phyloP scores from a whole-genome alignment of 30 jellyfish, hydroid and myxozoan species.

The Aurelia aurita complex sp. Pacific region DNA sequence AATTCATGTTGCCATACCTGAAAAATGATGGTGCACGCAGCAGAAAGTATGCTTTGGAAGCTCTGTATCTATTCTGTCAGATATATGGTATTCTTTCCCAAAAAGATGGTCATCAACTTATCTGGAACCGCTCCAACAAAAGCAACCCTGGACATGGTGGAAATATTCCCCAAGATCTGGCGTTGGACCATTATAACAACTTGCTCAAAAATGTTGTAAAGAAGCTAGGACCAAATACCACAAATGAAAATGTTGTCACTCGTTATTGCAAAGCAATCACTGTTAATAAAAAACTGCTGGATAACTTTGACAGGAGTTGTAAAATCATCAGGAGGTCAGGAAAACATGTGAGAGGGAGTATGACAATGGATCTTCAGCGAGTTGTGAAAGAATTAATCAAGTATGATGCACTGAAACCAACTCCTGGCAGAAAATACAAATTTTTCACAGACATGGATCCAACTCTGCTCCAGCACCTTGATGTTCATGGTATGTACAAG shows the following conservation, averaged over 20 bases:
- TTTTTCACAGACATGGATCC: background rate
- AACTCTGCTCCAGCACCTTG: slow-evolving; percentile 8
- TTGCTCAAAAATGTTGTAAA: slow-evolving; percentile 13
- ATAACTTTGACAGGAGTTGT: slow-evolving; percentile 20
- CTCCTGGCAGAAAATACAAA: background rate
- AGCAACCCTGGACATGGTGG: slow-evolving; percentile 41
- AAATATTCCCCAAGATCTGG: slow-evolving; percentile 52
- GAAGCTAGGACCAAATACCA: slow-evolving; percentile 37
- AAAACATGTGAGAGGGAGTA: slow-evolving; percentile 4
- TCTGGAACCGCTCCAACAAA: slow-evolving; percentile 47
- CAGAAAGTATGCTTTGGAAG: slow-evolving; percentile 52
- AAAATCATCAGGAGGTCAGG: slow-evolving; percentile 29
- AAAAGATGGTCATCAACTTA: slow-evolving; percentile 16
- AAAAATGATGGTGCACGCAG: slow-evolving; percentile 34
- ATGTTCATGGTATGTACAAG: slow-evolving; percentile 4
- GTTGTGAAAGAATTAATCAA: too few species aligned
- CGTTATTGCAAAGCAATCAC: slow-evolving; percentile 36
- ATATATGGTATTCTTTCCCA: slow-evolving; percentile 34
- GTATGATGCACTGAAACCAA: slow-evolving; percentile 1
- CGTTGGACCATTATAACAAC: slow-evolving; percentile 35
- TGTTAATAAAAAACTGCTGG: slow-evolving; percentile 22
- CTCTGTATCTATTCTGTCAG: slow-evolving; percentile 33
- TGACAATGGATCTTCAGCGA: background rate
- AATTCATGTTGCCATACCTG: slow-evolving; percentile 36
- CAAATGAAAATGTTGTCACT: slow-evolving; percentile 3